Base-by-base conservation (phyloP, 2,888 invertebrate species). In the Acanthosepion esculentum region DNA sequence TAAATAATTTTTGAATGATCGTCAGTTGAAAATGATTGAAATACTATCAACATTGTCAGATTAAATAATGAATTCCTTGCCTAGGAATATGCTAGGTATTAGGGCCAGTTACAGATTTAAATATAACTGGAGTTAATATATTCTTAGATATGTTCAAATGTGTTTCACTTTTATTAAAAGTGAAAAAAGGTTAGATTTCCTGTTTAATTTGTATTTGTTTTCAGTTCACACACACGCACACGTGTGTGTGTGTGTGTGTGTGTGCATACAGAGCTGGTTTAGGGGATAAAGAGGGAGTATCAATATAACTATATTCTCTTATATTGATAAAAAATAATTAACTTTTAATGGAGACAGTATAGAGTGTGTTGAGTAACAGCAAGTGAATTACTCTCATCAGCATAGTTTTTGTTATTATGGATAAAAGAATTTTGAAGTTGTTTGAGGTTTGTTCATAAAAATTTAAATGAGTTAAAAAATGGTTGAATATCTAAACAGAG, bases 401-500 rank as follows among this genome's bases (percentile, higher is more conserved):
- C n/a, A 78, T 78, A 78, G 33, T 78, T 78, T 78, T 12, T 78
- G 18, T 78, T n/a, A 78, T 78, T 33, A 33, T 78, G 18, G 33
- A n/a, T 78, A 78, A 78, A 78, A 78, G n/a, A 78, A n/a, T 33
- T 15, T 78, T 78, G 33, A 59, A 78, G 78, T 78, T n/a, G n/a
- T 33, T n/a, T 33, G 1, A n/a, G 78, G 12, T 4, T 78, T 78
- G 12, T 15, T 78, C n/a, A 78, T 15, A 33, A 78, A 12, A 78
- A 23, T 59, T 33, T 78, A n/a, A 78, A 78, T n/a, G 3, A 78
- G n/a, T n/a, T 15, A 5, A 78, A 78, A 78, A 15, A 78, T 78
- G 33, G n/a, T n/a, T 78, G 33, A 78, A 78, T 78, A 78, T 78
- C 78, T n/a, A 78, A 78, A 78, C 78, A 78, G 78, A 78, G n/a